A percentile compares a stretch with the other conserved stretches of the same genome.
Evolutionary conservation across 2,113 vertebrate species (phyloP).

Genomic region (Sardina pilchardus): DNA sequence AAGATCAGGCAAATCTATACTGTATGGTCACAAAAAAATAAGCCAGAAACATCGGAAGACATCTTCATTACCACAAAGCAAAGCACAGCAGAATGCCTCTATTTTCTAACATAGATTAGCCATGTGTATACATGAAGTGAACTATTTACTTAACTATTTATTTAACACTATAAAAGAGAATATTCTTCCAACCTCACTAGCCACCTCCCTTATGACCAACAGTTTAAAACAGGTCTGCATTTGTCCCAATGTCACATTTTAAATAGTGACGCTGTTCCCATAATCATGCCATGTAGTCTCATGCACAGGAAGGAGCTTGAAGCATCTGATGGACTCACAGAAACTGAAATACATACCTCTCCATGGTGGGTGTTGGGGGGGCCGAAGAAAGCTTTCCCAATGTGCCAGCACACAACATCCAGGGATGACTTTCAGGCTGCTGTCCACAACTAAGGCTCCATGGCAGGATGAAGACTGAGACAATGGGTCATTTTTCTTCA

Average conservation of each 20-base stretch:
- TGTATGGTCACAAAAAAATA: not conserved
- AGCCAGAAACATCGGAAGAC: not conserved
- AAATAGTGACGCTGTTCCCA: not conserved
- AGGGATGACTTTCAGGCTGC: not conserved
- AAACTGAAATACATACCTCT: conserved; percentile 7
- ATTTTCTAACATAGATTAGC: not conserved
- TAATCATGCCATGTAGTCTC: not conserved
- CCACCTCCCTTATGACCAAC: too few relatives aligned
- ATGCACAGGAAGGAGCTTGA: not conserved
- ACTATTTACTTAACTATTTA: too few relatives aligned
- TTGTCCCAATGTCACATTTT: not conserved
- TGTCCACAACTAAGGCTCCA: conserved; percentile 51
- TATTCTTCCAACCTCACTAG: not conserved
- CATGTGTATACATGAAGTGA: too few relatives aligned
- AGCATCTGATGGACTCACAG: not conserved
- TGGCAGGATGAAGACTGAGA: conserved; percentile 56
- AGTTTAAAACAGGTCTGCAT: not conserved
- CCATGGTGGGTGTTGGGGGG: not conserved
- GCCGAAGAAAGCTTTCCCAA: not conserved
- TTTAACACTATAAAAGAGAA: not conserved
- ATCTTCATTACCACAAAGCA: not conserved
- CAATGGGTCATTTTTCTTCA: conserved; percentile 70
- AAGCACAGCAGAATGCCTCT: not conserved
- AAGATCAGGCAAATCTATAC: not conserved
- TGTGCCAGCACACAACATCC: not conserved